Conservation (phyloP, 2,888 invertebrate species). For the Chalcosyrphus nemorum region DNA sequence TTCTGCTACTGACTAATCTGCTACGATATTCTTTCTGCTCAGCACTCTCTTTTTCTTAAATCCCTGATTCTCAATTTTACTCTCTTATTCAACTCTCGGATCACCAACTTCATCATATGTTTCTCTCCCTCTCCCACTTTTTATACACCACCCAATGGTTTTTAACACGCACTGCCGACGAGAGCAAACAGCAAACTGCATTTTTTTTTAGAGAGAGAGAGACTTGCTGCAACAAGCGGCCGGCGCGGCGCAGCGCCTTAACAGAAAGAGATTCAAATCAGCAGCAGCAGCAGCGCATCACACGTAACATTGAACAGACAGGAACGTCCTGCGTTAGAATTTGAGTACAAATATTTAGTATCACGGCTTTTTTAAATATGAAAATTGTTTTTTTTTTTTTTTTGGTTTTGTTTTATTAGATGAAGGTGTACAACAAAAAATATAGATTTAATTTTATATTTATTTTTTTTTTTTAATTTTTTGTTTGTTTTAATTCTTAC, state of each 20-base stretch:
- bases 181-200: slow-evolving; percentile 41
- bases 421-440: slow-evolving; percentile 54
- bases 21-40: slow-evolving; percentile 55
- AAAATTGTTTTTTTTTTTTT: slow-evolving; percentile 34
- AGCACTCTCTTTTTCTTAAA: slow-evolving; percentile 29
- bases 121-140: slow-evolving; percentile 52
- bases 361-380: slow-evolving; percentile 41
- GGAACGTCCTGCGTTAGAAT: slow-evolving; percentile 73
- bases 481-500: slow-evolving; percentile 46
- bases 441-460: slow-evolving; percentile 15
- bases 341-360: slow-evolving; percentile 74
- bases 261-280: slow-evolving; percentile 70
- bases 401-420: slow-evolving; percentile 38
- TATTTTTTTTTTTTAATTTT: slow-evolving; percentile 39
- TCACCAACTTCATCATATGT: slow-evolving; percentile 38
- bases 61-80: slow-evolving; percentile 19
- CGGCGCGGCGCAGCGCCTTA: slow-evolving; percentile 57
- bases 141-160: neutral
- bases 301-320: slow-evolving; percentile 70
- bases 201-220: slow-evolving; percentile 25
- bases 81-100: slow-evolving; percentile 42
- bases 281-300: slow-evolving; percentile 75
- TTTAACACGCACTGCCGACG: slow-evolving; percentile 42
- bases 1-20: slow-evolving; percentile 72
- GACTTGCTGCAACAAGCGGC: slow-evolving; percentile 62